Base-by-base conservation (phyloP, 2,888 invertebrate species). In the Sthenelais limicola region DNA sequence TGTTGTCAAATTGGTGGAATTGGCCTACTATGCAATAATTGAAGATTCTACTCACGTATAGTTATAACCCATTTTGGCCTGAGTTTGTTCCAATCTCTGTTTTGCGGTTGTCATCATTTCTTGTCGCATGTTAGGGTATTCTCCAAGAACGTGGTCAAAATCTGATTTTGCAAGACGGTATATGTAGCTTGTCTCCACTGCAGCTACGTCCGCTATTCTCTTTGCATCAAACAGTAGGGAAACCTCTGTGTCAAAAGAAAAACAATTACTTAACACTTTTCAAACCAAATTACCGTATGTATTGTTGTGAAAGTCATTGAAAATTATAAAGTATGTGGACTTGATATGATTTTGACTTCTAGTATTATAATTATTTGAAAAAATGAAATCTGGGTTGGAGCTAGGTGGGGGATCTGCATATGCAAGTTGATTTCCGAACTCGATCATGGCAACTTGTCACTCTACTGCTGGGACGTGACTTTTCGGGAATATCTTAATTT, bases 101-200 rank as follows among this genome's bases (percentile, higher is more conserved):
- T 24, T 24, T 3, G 70, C 70, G 3, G 30, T 47, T 3, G 18
- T n/a, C 54, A 51, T 5, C 54, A 70, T 38, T 2, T 35, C 38
- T 3, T n/a, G n/a, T 3, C 43, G 33, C 73, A 75, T 73, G n/a
- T 54, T 43, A 24, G 75, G 75, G 62, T 67, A 68, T 5, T 71
- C 71, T n/a, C 2, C 24, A 4, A 75, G 68, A 24, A 74, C 71
- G 12, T 35, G 38, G 12, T 70, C 48, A 49, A 76, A 74, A 68
- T 72, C 72, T 15, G 1, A 21, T 47, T 70, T 66, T 4, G 43
- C 28, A n/a, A 76, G 71, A 5, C 26, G 21, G 58, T 70, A 74
- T 1, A 74, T 56, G 51, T 76, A 72, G 38, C 74, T 73, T n/a
- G 67, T 51, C 71, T 76, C 76, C 15, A 24, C 43, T 12, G 76